Conservation (phyloP, 2,797 vertebrate genomes). For the Enteromius afrohamiltoni region DNA sequence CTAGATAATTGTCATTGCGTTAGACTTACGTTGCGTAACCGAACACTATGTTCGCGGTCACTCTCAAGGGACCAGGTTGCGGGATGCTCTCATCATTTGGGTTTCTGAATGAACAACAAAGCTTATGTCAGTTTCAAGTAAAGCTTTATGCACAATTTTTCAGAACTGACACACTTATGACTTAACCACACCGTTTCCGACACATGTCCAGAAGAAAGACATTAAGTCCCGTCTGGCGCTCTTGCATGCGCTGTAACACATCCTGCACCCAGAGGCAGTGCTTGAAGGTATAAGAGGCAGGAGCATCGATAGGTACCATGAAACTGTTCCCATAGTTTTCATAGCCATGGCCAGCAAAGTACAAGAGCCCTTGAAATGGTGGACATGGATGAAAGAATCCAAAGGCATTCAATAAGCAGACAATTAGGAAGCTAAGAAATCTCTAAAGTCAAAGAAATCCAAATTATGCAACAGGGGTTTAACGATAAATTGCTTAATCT, state of each 20-base stretch:
- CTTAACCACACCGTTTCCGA: slow-evolving; percentile 80
- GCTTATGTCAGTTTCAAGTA: background rate
- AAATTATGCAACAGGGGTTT: background rate
- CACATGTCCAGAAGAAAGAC: slow-evolving; percentile 91
- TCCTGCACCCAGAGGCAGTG: slow-evolving; percentile 87
- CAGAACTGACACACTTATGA: background rate
- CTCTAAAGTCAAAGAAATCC: background rate
- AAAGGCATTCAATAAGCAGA: background rate
- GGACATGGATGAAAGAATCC: slow-evolving; percentile 4
- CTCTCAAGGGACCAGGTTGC: slow-evolving; percentile 78
- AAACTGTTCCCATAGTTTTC: slow-evolving; percentile 92
- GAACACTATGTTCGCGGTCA: slow-evolving; percentile 88
- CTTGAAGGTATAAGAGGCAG: slow-evolving; percentile 79
- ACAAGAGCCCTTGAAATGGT: slow-evolving; percentile 80
- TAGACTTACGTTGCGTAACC: slow-evolving; percentile 88
- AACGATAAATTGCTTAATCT: no score
- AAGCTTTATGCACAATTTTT: background rate
- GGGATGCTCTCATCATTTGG: slow-evolving; percentile 82
- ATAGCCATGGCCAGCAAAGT: slow-evolving; percentile 87
- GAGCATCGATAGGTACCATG: slow-evolving; percentile 88
- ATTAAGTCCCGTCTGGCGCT: slow-evolving; percentile 84
- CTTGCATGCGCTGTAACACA: slow-evolving; percentile 85
- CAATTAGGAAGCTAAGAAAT: background rate
- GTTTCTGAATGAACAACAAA: slow-evolving; percentile 75
- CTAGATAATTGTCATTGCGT: background rate